Evolutionary conservation across 1,140 invertebrate species (phyloP).

Genomic region (Atopsyche davidsoni): DNA sequence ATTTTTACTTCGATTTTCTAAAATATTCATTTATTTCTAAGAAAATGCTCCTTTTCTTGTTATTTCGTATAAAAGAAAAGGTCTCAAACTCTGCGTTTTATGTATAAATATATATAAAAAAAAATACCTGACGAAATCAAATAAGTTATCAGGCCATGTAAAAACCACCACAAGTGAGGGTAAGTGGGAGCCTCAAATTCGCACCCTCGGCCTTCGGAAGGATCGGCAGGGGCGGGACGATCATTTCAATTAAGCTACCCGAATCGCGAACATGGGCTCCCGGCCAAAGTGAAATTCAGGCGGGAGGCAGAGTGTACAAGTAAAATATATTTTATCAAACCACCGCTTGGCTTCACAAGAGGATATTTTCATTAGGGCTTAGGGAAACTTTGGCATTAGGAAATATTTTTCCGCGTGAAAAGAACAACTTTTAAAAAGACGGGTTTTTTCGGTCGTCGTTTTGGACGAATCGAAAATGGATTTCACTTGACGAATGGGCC

Average conservation of each 20-base stretch:
- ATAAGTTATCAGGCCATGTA: too few relatives aligned
- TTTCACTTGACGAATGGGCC: constrained; percentile 12
- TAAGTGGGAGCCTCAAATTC: constrained; percentile 19
- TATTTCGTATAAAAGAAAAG: too few relatives aligned
- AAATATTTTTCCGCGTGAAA: constrained; percentile 17
- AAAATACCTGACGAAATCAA: too few relatives aligned
- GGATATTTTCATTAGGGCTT: constrained; percentile 26
- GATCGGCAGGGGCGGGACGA: constrained; percentile 1
- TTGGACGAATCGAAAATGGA: constrained; percentile 17
- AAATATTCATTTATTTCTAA: too few relatives aligned
- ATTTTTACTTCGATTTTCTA: too few relatives aligned
- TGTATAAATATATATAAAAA: too few relatives aligned
- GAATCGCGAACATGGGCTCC: constrained; percentile 7
- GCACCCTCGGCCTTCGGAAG: background rate
- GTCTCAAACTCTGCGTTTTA: too few relatives aligned
- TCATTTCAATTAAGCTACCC: constrained; percentile 22
- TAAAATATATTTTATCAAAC: background rate
- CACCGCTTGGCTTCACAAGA: background rate
- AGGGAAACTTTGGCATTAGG: constrained; percentile 22
- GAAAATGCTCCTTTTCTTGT: too few relatives aligned
- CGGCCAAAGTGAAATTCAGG: background rate
- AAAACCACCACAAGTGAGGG: too few relatives aligned
- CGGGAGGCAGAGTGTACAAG: background rate
- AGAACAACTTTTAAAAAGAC: constrained; percentile 19
- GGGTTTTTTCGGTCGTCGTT: constrained; percentile 4